These are phyloP conservation scores for Folsomia candida DNA, from an alignment of 2,888 invertebrate species.

Conservation along the genomic window DNA sequence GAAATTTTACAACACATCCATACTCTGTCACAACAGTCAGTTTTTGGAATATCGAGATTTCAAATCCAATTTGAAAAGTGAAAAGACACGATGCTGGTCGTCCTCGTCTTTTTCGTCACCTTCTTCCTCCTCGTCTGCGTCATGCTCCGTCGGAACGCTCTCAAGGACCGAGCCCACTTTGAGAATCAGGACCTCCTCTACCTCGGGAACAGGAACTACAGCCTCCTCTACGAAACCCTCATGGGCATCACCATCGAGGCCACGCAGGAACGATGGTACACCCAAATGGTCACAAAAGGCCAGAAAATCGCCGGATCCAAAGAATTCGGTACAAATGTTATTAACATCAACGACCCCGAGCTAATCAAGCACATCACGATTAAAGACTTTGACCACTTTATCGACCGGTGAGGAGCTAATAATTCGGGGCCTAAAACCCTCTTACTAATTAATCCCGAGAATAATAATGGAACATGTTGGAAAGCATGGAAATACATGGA, in stretches of 20 bases:
- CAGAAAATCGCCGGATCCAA: neutral
- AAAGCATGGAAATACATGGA: no score
- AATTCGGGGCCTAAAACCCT: no score
- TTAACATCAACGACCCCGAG: slow-evolving; percentile 25
- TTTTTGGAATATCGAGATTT: no score
- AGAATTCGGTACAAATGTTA: neutral
- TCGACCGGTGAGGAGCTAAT: no score
- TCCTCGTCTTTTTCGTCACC: neutral
- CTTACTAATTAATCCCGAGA: no score
- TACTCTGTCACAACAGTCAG: no score
- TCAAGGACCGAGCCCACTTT: neutral
- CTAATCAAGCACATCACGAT: slow-evolving; percentile 23
- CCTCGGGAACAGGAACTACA: neutral
- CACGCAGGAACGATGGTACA: neutral
- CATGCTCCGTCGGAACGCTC: neutral
- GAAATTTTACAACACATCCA: no score
- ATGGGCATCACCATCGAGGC: neutral
- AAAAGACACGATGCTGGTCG: neutral
- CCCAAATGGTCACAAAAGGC: neutral
- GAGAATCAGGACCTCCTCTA: neutral
- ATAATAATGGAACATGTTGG: no score
- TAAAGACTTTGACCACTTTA: slow-evolving; percentile 39
- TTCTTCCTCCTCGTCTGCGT: neutral
- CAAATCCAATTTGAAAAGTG: no score
- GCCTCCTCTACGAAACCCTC: neutral